Evolutionary conservation across 2,797 vertebrate species (phyloP), one percentile per base, ranked within the genome.

Genomic region (Phylloscopus collybita): DNA sequence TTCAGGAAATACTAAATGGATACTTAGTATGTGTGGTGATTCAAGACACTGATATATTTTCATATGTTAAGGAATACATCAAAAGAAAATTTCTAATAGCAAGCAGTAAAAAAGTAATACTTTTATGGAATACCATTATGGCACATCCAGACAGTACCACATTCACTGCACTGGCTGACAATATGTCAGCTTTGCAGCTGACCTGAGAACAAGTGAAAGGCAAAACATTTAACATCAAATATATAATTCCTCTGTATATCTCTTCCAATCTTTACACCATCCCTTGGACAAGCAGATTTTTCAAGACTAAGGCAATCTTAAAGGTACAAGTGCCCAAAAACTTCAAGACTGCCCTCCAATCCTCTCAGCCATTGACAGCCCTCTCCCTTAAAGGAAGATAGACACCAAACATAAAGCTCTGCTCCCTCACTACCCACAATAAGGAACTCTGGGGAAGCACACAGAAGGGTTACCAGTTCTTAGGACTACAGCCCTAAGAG

Each of bases 401-500:
- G 54, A 69, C 20, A 50, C 20, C 32, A 57, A 89, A 38, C 14
- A 16, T 9, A 53, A 59, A 85, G 38, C 54, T 69, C 66, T 75
- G 44, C 42, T 89, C 5, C 1, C 47, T 75, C 62, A 14, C 60
- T 11, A 36, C 11, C 6, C 38, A 49, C 30, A 50, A 8, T 1
- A 16, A 45, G 20, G 42, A 87, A 70, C 27, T 56, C 44, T 4
- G 7, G 13, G 10, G n/a, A 61, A 76, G 38, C 45, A 87, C 18
- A 65, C 5, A 42, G 27, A 47, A 70, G 5, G 1, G 15, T 30
- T 47, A 16, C 14, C 25, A 79, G 42, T 13, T 51, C 49, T 42
- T 32, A 45, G 4, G 8, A 53, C 40, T 23, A 12, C 0, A 0
- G 40, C 20, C 25, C 51, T 29, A 59, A 40, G 19, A 3, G 1